Percentiles rank a stretch among this genome's conserved stretches.
Conservation (phyloP, 2,888 invertebrate genomes). For the Gortyna flavago region DNA sequence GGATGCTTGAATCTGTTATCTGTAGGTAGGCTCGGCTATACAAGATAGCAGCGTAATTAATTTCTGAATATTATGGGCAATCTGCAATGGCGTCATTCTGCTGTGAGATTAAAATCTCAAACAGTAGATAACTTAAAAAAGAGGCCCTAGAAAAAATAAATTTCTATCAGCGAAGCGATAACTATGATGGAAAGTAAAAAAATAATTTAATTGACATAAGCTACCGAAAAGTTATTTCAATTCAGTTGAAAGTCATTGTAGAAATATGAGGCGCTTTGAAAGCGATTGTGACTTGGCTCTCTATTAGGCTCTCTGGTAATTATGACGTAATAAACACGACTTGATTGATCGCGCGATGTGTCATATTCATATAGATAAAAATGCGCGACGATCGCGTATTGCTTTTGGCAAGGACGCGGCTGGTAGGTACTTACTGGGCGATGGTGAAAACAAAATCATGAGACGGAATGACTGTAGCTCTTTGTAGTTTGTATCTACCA, state of each 20-base stretch:
- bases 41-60: slow-evolving; percentile 62
- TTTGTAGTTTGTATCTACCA: slow-evolving; percentile 86
- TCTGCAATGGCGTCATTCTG: slow-evolving; percentile 66
- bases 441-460: slow-evolving; percentile 78
- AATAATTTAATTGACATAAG: neutral
- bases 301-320: neutral
- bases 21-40: neutral
- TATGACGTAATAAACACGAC: neutral
- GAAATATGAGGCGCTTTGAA: neutral
- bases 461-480: slow-evolving; percentile 76
- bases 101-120: slow-evolving; percentile 85
- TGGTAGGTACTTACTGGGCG: slow-evolving; percentile 77
- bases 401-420: too few species aligned
- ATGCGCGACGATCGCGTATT: neutral
- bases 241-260: neutral
- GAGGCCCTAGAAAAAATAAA: neutral
- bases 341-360: neutral
- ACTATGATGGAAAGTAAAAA: neutral
- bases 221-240: neutral
- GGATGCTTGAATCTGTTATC: slow-evolving; percentile 69
- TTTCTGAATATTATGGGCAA: slow-evolving; percentile 1
- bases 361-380: neutral
- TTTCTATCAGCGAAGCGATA: neutral
- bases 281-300: neutral
- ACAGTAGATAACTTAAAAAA: slow-evolving; percentile 66